Percentiles rank a stretch among this genome's conserved stretches.
phyloP scores from a whole-genome alignment of 2,113 vertebrate species.

The Ceyx cyanopectus region DNA sequence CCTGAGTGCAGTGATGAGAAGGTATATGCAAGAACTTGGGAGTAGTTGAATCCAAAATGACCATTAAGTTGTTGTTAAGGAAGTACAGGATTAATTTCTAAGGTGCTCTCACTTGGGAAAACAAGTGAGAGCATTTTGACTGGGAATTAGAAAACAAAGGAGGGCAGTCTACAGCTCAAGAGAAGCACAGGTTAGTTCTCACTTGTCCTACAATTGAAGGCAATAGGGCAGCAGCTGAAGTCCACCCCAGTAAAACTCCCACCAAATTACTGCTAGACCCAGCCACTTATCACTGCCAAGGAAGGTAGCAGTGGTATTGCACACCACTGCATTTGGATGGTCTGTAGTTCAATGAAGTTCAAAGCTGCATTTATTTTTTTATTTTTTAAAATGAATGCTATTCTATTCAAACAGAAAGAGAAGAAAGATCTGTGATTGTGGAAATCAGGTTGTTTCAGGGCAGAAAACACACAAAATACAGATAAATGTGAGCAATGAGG shows the following conservation, averaged over 20 bases:
- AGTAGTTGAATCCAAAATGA: not conserved
- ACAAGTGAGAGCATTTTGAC: not conserved
- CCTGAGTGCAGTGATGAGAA: not conserved
- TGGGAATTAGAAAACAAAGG: not conserved
- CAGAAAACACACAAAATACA: not conserved
- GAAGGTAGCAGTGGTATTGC: fast-evolving
- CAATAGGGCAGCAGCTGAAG: not conserved
- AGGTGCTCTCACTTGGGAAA: not conserved
- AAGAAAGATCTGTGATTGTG: not conserved
- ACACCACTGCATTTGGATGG: not conserved
- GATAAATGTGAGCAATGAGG: not conserved
- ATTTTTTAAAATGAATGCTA: not conserved
- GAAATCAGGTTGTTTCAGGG: not conserved
- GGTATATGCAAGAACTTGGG: not conserved
- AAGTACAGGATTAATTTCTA: not conserved
- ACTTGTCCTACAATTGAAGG: not conserved
- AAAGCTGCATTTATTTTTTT: not conserved
- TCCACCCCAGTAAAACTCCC: not conserved
- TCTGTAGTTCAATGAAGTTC: not conserved
- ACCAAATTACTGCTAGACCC: fast-evolving
- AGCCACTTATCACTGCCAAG: not conserved
- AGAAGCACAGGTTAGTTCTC: not conserved
- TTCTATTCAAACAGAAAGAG: not conserved
- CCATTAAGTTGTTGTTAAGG: not conserved
- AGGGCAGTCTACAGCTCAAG: not conserved